Conservation (phyloP, 1,140 invertebrate genomes). For the Glomeris maerens region DNA sequence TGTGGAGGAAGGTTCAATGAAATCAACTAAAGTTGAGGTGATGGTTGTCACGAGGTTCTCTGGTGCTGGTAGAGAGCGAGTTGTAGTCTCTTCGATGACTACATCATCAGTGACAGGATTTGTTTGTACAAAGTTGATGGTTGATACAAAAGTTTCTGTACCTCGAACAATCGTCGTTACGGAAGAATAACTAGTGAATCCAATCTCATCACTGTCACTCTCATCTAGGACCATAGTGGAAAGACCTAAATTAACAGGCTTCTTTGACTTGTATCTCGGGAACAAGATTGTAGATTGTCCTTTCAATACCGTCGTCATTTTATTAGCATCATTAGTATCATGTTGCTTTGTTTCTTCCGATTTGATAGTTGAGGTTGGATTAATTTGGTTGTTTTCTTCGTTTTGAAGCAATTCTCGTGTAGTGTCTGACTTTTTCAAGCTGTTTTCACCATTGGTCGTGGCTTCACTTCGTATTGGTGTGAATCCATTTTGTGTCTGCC, state of each 20-base stretch:
- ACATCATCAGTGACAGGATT: neutral
- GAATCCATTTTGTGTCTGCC: constrained; percentile 9
- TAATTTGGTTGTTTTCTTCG: too few relatives aligned
- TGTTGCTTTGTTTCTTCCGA: neutral
- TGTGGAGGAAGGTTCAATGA: constrained; percentile 38
- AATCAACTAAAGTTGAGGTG: neutral
- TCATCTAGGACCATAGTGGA: constrained; percentile 4
- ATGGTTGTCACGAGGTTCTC: neutral
- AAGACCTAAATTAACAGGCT: neutral
- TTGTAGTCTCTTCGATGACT: neutral
- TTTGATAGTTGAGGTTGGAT: neutral
- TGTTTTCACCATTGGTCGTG: neutral
- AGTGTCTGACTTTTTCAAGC: too few relatives aligned
- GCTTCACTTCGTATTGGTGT: constrained; percentile 6
- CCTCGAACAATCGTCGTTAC: neutral
- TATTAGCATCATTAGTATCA: neutral
- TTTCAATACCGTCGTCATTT: neutral
- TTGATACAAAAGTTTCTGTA: neutral
- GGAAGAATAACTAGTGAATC: neutral
- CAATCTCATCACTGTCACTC: constrained; percentile 9
- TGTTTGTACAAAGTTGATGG: neutral
- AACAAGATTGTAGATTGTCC: constrained; percentile 11
- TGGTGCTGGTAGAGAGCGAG: neutral
- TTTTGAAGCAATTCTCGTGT: too few relatives aligned
- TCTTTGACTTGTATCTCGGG: neutral